phyloP scores from a whole-genome alignment of 2,113 vertebrate genomes.

The Casuarius casuarius region DNA sequence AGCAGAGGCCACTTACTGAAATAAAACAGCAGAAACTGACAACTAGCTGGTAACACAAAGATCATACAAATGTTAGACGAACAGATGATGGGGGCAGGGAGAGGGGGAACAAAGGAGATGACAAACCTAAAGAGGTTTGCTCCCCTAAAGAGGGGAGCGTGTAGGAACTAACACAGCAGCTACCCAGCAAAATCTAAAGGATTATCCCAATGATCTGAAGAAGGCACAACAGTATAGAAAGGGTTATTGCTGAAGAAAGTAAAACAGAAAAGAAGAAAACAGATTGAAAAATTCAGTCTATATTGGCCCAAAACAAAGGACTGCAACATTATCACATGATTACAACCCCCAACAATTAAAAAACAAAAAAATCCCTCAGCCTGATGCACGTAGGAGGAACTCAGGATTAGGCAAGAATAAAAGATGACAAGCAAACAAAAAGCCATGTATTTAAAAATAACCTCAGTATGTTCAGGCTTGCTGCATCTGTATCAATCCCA shows the following conservation, averaged over 20 bases:
- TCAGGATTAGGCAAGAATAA: conserved; percentile 35
- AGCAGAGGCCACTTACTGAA: neutral
- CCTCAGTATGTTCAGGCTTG: neutral
- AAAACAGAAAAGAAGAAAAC: neutral
- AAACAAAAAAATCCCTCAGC: neutral
- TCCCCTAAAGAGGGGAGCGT: neutral
- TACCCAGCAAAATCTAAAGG: neutral
- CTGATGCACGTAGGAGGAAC: conserved; percentile 50
- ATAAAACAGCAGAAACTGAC: neutral
- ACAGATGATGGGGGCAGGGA: neutral
- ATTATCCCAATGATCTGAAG: neutral
- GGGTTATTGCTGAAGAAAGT: neutral
- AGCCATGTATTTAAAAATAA: conserved; percentile 46
- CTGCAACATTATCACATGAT: conserved; percentile 17
- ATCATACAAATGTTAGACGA: neutral
- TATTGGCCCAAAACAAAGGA: conserved; percentile 2
- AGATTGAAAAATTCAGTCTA: neutral
- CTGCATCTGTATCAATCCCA: conserved; percentile 24
- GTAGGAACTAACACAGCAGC: neutral
- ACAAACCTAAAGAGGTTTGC: neutral
- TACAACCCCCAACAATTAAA: neutral
- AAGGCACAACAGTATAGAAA: neutral
- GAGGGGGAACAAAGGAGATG: neutral
- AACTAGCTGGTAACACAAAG: neutral
- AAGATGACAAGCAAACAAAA: conserved; percentile 59